Evolutionary conservation across 1,140 invertebrate genomes (phyloP).

Genomic region (Dreissena rostriformis): DNA sequence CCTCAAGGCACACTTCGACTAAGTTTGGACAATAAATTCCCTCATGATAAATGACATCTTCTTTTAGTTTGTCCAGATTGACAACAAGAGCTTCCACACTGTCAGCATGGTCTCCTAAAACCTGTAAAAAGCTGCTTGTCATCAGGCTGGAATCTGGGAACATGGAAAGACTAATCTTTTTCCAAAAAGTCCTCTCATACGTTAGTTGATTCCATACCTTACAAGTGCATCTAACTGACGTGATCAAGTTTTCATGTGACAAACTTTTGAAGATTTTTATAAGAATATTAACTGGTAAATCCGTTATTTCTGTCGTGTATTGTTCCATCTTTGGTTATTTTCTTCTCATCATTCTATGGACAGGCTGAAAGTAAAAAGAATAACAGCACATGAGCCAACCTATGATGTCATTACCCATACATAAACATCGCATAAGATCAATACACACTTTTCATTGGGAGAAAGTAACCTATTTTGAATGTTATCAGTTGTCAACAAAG

Average conservation of each 20-base stretch:
- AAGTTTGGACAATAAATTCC: slow-evolving; percentile 47
- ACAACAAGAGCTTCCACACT: slow-evolving; percentile 51
- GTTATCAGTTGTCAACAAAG: no score
- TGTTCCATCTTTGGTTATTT: no score
- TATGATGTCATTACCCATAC: no score
- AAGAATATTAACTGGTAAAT: slow-evolving; percentile 51
- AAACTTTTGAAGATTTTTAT: slow-evolving; percentile 54
- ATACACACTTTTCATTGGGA: no score
- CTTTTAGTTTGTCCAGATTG: slow-evolving; percentile 21
- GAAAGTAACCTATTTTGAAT: no score
- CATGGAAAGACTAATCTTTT: slow-evolving; percentile 37
- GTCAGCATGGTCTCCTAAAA: slow-evolving; percentile 36
- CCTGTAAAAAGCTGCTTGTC: slow-evolving; percentile 21
- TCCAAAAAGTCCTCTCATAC: slow-evolving; percentile 49
- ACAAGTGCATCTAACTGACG: slow-evolving; percentile 51
- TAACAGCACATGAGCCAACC: no score
- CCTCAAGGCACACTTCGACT: slow-evolving; percentile 36
- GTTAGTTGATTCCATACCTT: slow-evolving; percentile 49
- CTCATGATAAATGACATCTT: slow-evolving; percentile 42
- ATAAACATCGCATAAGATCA: no score
- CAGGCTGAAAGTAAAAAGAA: no score
- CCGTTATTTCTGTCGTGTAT: slow-evolving; percentile 12
- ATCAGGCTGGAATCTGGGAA: slow-evolving; percentile 41
- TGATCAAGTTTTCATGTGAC: slow-evolving; percentile 39
- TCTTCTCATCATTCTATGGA: no score